Conservation (phyloP, 2,888 invertebrate genomes). For the Cotesia congregata region DNA sequence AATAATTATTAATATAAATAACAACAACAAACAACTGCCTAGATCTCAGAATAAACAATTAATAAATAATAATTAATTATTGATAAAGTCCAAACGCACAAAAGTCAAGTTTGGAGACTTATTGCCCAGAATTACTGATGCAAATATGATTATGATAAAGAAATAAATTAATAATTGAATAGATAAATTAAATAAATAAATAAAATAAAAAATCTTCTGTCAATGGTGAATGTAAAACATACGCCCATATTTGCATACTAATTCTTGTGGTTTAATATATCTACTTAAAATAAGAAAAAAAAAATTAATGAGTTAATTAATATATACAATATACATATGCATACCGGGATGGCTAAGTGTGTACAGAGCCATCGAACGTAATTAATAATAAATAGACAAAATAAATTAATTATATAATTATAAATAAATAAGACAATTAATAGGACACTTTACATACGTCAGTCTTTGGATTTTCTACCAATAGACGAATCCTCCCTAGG, state of each 20-base stretch:
- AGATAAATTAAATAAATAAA: constrained; percentile 7
- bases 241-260: constrained; percentile 18
- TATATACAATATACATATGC: neutral
- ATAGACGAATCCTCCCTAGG: constrained; percentile 10
- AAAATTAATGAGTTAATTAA: constrained; percentile 43
- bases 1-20: constrained; percentile 37
- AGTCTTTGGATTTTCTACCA: constrained; percentile 9
- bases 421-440: constrained; percentile 26
- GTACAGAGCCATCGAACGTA: constrained; percentile 32
- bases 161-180: constrained; percentile 8
- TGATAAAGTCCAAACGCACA: constrained; percentile 68
- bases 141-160: constrained; percentile 12
- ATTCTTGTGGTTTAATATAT: constrained; percentile 25
- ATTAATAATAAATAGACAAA: constrained; percentile 3
- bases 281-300: constrained; percentile 42
- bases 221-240: constrained; percentile 18
- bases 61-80: constrained; percentile 55
- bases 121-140: constrained; percentile 33
- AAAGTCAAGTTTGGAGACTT: constrained; percentile 64
- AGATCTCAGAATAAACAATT: constrained; percentile 64
- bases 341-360: constrained; percentile 36
- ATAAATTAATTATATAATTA: constrained; percentile 9
- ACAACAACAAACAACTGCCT: constrained; percentile 66
- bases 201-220: neutral
- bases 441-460: constrained; percentile 11